Percentiles rank a stretch among this genome's conserved stretches.
phyloP scores from a whole-genome alignment of 2,113 vertebrate species.

The Arizona elegans region DNA sequence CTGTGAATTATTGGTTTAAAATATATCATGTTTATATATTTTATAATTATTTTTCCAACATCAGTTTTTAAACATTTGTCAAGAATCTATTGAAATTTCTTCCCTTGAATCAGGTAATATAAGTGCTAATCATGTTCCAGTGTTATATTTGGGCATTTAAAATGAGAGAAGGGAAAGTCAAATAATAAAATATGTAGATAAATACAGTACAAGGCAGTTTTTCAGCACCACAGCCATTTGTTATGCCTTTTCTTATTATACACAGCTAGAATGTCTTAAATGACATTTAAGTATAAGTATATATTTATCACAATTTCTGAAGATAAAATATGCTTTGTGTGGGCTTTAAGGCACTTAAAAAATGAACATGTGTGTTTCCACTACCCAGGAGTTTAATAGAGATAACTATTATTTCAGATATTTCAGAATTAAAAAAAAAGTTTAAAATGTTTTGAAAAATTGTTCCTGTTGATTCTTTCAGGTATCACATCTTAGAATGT shows the following conservation, averaged over 20 bases:
- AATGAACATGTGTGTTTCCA: slow-evolving; percentile 19
- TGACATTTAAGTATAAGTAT: background rate
- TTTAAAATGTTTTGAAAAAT: background rate
- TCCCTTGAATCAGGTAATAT: background rate
- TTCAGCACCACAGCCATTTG: slow-evolving; percentile 31
- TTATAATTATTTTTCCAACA: slow-evolving; percentile 15
- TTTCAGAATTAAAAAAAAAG: background rate
- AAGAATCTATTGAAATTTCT: background rate
- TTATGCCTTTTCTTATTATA: background rate
- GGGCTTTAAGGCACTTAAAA: slow-evolving; percentile 15
- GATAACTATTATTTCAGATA: background rate
- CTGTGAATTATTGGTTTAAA: slow-evolving; percentile 18
- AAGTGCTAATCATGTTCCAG: background rate
- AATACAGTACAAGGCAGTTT: slow-evolving; percentile 26
- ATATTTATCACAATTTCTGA: slow-evolving; percentile 53
- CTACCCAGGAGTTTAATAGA: slow-evolving; percentile 4
- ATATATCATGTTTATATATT: background rate
- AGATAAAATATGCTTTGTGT: slow-evolving; percentile 9
- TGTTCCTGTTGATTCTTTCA: fast-evolving
- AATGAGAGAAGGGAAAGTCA: background rate
- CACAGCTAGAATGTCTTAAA: background rate
- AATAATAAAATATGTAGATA: background rate
- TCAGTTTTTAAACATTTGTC: background rate
- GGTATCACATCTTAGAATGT: background rate
- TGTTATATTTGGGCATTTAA: slow-evolving; percentile 19